Base-by-base conservation (phyloP, 1,140 invertebrate species). In the Drusus annulatus region DNA sequence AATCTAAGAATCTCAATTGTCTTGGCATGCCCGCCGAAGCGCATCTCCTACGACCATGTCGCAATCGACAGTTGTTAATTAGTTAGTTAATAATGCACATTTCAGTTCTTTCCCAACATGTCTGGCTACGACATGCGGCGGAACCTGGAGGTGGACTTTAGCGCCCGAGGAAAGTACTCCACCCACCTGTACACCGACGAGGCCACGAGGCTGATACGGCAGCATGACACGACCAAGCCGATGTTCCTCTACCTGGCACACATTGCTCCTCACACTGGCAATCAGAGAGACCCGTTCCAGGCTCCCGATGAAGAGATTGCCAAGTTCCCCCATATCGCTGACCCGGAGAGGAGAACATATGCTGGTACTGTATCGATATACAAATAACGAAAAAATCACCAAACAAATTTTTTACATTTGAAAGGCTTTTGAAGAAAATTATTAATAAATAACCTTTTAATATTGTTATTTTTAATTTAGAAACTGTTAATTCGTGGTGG, bases 171-270 rank as follows among this genome's bases (percentile, higher is more conserved):
- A 3, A 90, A 92, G 23, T 81, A 83, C 45, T 79, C 80, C 2
- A 83, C 82, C 2, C 52, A 80, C 23, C 65, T 83, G n/a, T 81
- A 80, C 51, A 76, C 83, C 84, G 86, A 84, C 56, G 65, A 78
- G 80, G 74, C 84, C 84, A 84, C 80, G 82, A 84, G 76, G 16
- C 80, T 96, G 0, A 96, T 97, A 36, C 85, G 91, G 8, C 85
- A 90, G 2, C 95, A 96, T 83, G 86, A 94, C 52, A 83, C 80
- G 16, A 84, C 83, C 0, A 62, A 83, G 6, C 95, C 96, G 0
- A 86, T 98, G 76, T 97, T 97, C 85, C 86, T 98, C n/a, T 93
- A 95, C 82, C 81, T 98, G 31, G 91, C 93, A 0, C 95, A 97
- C 86, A 90, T 95, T 56, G 96, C 96, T 0, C 93, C 94, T 0